Evolutionary conservation across 2,888 invertebrate genomes (phyloP).

Genomic region (Corbicula japonica): DNA sequence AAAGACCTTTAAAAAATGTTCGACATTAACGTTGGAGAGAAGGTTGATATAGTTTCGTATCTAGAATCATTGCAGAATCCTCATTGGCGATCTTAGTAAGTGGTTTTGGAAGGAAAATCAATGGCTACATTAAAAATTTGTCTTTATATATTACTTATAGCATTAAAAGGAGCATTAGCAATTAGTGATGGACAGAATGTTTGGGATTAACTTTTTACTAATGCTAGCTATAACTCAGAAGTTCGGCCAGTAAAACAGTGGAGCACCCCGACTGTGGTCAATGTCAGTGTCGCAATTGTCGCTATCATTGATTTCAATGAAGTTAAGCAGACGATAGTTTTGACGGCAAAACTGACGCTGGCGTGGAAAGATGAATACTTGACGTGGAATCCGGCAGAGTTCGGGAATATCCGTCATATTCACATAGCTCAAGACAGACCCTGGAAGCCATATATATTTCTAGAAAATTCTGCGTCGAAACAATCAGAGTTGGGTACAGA

Average conservation of each 20-base stretch:
- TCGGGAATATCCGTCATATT: slow-evolving; percentile 42
- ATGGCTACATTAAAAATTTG: no score
- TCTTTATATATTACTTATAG: no score
- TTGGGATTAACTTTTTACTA: slow-evolving; percentile 39
- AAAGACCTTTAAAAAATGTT: no score
- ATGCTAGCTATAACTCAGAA: slow-evolving; percentile 43
- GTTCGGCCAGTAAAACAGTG: slow-evolving; percentile 50
- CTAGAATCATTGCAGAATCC: no score
- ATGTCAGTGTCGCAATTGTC: slow-evolving; percentile 41
- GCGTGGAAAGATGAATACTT: slow-evolving; percentile 57
- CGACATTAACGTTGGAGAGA: no score
- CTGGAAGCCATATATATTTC: slow-evolving; percentile 52
- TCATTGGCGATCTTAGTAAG: no score
- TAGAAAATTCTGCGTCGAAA: slow-evolving; percentile 52
- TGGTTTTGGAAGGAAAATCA: no score
- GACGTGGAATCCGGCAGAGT: slow-evolving; percentile 43
- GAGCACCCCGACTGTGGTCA: slow-evolving; percentile 38
- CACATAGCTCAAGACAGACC: slow-evolving; percentile 37
- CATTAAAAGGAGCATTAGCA: no score
- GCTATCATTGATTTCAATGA: slow-evolving; percentile 61
- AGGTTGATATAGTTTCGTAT: no score
- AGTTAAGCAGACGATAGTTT: slow-evolving; percentile 50
- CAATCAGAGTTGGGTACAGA: slow-evolving; percentile 50
- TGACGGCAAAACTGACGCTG: slow-evolving; percentile 45
- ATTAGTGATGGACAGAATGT: slow-evolving; percentile 35